Evolutionary conservation across 2,888 invertebrate species (phyloP).

Genomic region (Diaprepes abbreviatus): DNA sequence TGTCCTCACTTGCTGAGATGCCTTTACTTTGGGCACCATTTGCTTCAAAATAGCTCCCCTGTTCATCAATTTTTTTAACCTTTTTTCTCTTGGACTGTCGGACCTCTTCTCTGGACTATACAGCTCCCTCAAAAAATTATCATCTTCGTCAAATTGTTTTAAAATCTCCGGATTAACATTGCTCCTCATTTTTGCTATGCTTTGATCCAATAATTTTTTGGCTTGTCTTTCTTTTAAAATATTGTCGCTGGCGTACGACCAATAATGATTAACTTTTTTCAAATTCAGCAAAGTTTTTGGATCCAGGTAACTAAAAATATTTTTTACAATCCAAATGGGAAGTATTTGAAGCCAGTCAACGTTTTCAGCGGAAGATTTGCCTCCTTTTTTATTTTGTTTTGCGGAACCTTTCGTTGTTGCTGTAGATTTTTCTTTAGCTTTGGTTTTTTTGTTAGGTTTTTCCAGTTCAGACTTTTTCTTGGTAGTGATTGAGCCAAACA

Average conservation of each 20-base stretch:
- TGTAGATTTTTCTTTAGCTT: constrained; percentile 15
- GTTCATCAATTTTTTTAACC: constrained; percentile 35
- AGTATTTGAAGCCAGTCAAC: constrained; percentile 55
- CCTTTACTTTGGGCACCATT: constrained; percentile 43
- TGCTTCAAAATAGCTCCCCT: constrained; percentile 44
- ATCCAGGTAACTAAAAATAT: constrained; percentile 56
- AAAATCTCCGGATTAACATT: constrained; percentile 41
- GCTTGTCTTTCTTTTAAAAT: constrained; percentile 53
- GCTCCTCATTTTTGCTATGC: constrained; percentile 48
- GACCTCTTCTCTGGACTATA: not conserved
- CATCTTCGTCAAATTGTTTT: constrained; percentile 16
- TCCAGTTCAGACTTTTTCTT: not conserved
- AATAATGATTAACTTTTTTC: constrained; percentile 56
- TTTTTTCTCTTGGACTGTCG: constrained; percentile 19
- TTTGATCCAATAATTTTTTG: constrained; percentile 49
- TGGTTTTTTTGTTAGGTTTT: constrained; percentile 19
- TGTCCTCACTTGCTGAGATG: constrained; percentile 28
- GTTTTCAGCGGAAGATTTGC: constrained; percentile 18
- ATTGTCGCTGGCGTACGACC: constrained; percentile 53
- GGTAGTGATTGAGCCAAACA: constrained; percentile 21
- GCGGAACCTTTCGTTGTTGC: too few relatives aligned
- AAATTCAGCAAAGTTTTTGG: constrained; percentile 51
- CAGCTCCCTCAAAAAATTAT: not conserved
- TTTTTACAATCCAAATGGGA: constrained; percentile 57
- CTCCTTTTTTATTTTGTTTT: not conserved